These are phyloP conservation scores for Drosophila hawaiiensis DNA, from an alignment of 2,888 invertebrate genomes.

Conservation along the genomic window DNA sequence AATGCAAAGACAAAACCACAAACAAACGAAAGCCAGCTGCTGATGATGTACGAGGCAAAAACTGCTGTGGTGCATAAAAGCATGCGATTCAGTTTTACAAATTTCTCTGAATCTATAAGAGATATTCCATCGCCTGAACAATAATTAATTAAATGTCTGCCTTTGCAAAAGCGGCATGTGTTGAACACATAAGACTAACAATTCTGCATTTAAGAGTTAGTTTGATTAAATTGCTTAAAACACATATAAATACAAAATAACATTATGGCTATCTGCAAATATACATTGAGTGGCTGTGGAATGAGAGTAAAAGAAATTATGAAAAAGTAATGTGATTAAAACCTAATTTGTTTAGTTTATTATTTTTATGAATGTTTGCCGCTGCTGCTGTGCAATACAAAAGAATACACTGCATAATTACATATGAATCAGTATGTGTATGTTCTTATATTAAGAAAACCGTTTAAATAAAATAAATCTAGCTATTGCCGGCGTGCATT, in stretches of 20 bases:
- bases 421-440: constrained; percentile 24
- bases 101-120: not conserved
- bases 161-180: not conserved
- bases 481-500: constrained; percentile 12
- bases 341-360: constrained; percentile 36
- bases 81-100: not conserved
- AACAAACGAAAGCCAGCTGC: not conserved
- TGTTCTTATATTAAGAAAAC: constrained; percentile 20
- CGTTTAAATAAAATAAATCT: constrained; percentile 18
- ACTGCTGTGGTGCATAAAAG: not conserved
- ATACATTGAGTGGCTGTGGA: not conserved
- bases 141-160: not conserved
- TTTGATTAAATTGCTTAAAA: not conserved
- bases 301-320: not conserved
- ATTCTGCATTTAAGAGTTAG: constrained; percentile 3
- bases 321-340: constrained; percentile 16
- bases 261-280: not conserved
- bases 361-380: constrained; percentile 31
- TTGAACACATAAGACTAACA: not conserved
- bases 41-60: too few species aligned
- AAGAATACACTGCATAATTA: constrained; percentile 57
- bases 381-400: constrained; percentile 47
- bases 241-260: not conserved
- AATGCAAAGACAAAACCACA: not conserved
- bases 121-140: not conserved